Percentiles rank a stretch among this genome's conserved stretches.
Conservation (phyloP, 2,113 vertebrate species). For the Notechis scutatus region DNA sequence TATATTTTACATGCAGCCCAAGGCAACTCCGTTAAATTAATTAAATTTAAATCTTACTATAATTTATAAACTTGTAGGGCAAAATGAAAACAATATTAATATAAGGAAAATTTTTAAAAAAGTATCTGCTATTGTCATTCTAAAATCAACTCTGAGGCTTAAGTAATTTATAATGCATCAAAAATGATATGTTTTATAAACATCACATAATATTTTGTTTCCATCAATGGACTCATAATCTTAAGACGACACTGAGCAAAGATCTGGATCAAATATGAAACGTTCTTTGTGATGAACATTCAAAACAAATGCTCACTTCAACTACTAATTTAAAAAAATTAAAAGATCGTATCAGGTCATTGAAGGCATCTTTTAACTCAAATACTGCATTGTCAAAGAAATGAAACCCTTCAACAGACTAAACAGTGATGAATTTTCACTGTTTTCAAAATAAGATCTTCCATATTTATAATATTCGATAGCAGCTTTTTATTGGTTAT, state of each 20-base stretch:
- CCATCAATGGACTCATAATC: neutral
- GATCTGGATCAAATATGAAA: conserved; percentile 30
- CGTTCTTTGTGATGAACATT: neutral
- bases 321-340: conserved; percentile 39
- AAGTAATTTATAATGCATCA: neutral
- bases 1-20: neutral
- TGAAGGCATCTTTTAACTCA: conserved; percentile 39
- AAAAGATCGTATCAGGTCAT: conserved; percentile 18
- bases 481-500: conserved; percentile 88
- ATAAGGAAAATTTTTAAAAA: no score
- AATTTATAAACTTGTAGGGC: neutral
- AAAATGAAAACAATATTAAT: neutral
- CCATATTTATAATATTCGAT: conserved; percentile 76
- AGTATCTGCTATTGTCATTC: neutral
- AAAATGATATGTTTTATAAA: neutral
- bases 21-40: neutral
- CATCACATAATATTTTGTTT: neutral
- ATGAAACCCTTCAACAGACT: neutral
- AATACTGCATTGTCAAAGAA: conserved; percentile 43
- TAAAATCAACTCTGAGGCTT: neutral
- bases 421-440: conserved; percentile 41
- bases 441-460: conserved; percentile 72
- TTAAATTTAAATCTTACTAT: neutral
- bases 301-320: conserved; percentile 4
- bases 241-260: neutral